Percentiles rank a stretch among this genome's conserved stretches.
These are phyloP conservation scores for Isichthys henryi DNA, from an alignment of 2,113 vertebrate species.

Conservation along the genomic window DNA sequence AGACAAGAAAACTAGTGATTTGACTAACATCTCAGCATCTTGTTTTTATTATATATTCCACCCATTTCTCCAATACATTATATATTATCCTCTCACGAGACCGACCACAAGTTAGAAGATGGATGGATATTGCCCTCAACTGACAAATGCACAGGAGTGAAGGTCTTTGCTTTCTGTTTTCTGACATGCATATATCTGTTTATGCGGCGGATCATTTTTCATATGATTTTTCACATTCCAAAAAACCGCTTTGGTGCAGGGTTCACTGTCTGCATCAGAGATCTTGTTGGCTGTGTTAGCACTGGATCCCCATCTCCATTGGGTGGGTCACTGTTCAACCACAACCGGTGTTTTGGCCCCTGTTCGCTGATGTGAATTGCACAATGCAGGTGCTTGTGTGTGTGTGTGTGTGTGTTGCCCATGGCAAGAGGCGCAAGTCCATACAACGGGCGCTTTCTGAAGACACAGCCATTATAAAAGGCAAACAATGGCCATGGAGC, in stretches of 20 bases:
- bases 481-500: constrained; percentile 64
- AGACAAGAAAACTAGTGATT: background rate
- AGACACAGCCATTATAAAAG: constrained; percentile 49
- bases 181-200: background rate
- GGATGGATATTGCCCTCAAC: background rate
- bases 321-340: constrained; percentile 34
- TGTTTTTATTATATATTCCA: background rate
- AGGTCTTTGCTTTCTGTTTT: background rate
- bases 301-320: background rate
- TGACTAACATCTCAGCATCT: background rate
- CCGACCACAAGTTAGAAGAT: background rate
- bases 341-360: constrained; percentile 43
- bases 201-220: background rate
- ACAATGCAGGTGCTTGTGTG: constrained; percentile 56
- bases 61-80: background rate
- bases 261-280: background rate
- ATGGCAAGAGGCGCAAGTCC: constrained; percentile 51
- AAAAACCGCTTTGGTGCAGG: background rate
- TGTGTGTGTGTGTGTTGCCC: constrained; percentile 39
- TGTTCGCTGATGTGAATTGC: constrained; percentile 58
- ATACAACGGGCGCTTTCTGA: constrained; percentile 27
- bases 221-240: background rate
- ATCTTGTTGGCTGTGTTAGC: background rate
- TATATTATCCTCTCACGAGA: background rate
- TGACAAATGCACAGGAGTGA: background rate